Evolutionary conservation across 2,797 vertebrate species (phyloP).

Genomic region (Moxostoma hubbsi): DNA sequence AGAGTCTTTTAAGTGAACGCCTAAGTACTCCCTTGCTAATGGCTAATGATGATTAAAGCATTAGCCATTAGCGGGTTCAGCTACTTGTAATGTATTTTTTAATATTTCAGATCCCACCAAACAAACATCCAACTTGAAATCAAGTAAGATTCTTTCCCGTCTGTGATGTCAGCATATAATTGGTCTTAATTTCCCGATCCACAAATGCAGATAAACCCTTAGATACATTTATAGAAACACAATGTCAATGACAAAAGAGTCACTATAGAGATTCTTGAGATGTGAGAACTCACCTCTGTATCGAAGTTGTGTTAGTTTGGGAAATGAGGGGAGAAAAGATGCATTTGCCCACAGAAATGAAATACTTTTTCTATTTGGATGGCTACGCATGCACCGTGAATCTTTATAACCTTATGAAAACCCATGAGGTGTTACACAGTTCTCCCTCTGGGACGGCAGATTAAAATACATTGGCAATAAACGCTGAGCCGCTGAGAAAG

Average conservation of each 20-base stretch:
- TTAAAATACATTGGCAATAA: constrained; percentile 46
- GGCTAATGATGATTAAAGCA: constrained; percentile 40
- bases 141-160: background rate
- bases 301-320: constrained; percentile 34
- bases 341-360: constrained; percentile 41
- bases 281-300: constrained; percentile 21
- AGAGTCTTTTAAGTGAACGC: constrained; percentile 2
- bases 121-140: constrained; percentile 3
- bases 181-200: constrained; percentile 5
- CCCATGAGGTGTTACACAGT: constrained; percentile 45
- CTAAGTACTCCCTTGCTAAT: constrained; percentile 21
- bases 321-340: constrained; percentile 36
- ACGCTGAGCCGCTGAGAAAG: constrained; percentile 11
- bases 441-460: constrained; percentile 40
- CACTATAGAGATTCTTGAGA: background rate
- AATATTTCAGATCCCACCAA: background rate
- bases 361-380: constrained; percentile 43
- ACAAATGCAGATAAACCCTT: background rate
- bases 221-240: constrained; percentile 10
- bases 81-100: background rate
- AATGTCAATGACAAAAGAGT: constrained; percentile 32
- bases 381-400: constrained; percentile 37
- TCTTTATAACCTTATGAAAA: constrained; percentile 54
- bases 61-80: background rate
- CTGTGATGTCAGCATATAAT: background rate